phyloP scores from a whole-genome alignment of 2,797 vertebrate species.

The Molossus alvarezi region DNA sequence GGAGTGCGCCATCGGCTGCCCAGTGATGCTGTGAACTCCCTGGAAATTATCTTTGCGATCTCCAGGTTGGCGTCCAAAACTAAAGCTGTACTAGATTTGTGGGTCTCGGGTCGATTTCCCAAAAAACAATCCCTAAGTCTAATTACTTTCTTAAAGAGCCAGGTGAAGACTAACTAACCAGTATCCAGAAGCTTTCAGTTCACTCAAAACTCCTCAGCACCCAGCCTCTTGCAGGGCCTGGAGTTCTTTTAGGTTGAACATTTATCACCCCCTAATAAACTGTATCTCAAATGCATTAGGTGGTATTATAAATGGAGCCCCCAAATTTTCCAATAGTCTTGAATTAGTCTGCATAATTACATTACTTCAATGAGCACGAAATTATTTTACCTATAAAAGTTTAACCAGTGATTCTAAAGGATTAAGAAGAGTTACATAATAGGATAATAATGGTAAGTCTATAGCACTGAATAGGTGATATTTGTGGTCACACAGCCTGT shows the following conservation, averaged over 20 bases:
- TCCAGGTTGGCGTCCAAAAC: background rate
- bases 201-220: background rate
- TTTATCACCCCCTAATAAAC: background rate
- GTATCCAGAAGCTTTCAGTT: background rate
- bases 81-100: background rate
- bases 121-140: background rate
- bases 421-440: background rate
- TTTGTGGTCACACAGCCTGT: background rate
- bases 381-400: constrained; percentile 61
- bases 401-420: constrained; percentile 57
- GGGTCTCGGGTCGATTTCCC: background rate
- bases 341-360: constrained; percentile 27
- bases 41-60: background rate
- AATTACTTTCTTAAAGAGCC: background rate
- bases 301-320: background rate
- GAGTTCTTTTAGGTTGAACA: background rate
- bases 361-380: constrained; percentile 24
- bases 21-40: background rate
- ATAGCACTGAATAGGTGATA: background rate
- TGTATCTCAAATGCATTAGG: background rate
- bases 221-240: background rate
- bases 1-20: fast-evolving
- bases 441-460: background rate
- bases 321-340: background rate
- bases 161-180: background rate